Conservation (phyloP, 2,113 vertebrate species). For the Cololabis saira region DNA sequence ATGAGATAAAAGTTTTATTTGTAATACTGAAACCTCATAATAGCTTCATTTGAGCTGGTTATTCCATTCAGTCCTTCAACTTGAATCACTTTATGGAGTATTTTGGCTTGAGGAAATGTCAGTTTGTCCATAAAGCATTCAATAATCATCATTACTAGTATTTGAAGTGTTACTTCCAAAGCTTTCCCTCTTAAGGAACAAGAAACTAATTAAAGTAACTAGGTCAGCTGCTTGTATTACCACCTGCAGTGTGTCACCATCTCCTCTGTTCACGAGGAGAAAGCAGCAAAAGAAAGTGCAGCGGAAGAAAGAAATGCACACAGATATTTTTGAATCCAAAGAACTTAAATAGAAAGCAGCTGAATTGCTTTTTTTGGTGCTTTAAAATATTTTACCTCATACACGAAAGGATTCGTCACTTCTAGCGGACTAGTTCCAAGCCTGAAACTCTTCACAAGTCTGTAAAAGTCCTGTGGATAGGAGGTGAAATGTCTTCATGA, state of each 20-base stretch:
- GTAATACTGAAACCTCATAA: too few relatives aligned
- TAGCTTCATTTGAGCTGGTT: too few relatives aligned
- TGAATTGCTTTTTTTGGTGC: too few relatives aligned
- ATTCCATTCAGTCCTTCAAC: neutral
- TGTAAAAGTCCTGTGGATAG: too few relatives aligned
- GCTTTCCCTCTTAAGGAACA: neutral
- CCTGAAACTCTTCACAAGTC: too few relatives aligned
- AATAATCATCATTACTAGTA: neutral
- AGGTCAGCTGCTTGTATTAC: neutral
- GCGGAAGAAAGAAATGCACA: neutral
- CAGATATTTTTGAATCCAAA: too few relatives aligned
- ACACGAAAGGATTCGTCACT: too few relatives aligned
- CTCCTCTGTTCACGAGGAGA: neutral
- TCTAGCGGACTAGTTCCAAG: too few relatives aligned
- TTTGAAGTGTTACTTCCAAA: neutral
- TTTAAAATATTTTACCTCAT: too few relatives aligned
- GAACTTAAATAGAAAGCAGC: too few relatives aligned
- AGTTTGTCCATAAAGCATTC: neutral
- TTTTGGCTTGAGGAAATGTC: neutral
- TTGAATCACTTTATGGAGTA: neutral
- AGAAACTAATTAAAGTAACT: slow-evolving; percentile 7
- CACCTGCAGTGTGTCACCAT: neutral
- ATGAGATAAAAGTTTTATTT: too few relatives aligned
- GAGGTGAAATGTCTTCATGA: too few relatives aligned
- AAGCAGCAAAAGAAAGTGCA: neutral